Evolutionary conservation across 2,797 vertebrate genomes (phyloP).

Genomic region (Dendrocincla tyrannina): DNA sequence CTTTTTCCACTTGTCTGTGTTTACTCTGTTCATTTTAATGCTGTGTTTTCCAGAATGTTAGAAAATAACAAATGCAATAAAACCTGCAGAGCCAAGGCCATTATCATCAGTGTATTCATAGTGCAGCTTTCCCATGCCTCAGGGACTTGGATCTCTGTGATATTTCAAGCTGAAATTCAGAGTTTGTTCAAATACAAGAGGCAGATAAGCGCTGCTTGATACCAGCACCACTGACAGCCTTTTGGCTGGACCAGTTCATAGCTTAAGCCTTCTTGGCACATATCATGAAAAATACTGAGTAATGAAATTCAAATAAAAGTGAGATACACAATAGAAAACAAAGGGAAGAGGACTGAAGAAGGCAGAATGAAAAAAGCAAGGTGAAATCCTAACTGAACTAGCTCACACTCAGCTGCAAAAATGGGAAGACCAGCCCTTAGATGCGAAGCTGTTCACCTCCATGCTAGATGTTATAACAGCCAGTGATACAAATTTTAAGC

Average conservation of each 20-base stretch:
- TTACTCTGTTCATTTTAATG: neutral
- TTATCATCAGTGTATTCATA: neutral
- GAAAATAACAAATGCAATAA: conserved; percentile 16
- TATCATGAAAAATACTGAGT: neutral
- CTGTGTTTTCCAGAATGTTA: neutral
- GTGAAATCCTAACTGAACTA: neutral
- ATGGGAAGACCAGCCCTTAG: neutral
- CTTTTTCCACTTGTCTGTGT: neutral
- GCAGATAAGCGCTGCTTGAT: neutral
- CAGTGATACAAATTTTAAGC: neutral
- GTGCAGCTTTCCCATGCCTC: neutral
- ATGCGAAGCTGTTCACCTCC: neutral
- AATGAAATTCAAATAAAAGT: neutral
- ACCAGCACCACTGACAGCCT: neutral
- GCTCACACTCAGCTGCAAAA: neutral
- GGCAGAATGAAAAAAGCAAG: neutral
- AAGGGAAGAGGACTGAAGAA: neutral
- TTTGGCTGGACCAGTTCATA: neutral
- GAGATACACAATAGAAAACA: neutral
- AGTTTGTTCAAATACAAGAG: neutral
- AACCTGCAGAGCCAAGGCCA: neutral
- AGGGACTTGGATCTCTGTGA: neutral
- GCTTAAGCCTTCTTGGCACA: neutral
- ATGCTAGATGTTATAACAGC: neutral
- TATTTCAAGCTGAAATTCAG: neutral